A percentile compares a stretch with the other conserved stretches of the same genome.
phyloP scores from a whole-genome alignment of 2,113 vertebrate species.

The Periophthalmus modestus region DNA sequence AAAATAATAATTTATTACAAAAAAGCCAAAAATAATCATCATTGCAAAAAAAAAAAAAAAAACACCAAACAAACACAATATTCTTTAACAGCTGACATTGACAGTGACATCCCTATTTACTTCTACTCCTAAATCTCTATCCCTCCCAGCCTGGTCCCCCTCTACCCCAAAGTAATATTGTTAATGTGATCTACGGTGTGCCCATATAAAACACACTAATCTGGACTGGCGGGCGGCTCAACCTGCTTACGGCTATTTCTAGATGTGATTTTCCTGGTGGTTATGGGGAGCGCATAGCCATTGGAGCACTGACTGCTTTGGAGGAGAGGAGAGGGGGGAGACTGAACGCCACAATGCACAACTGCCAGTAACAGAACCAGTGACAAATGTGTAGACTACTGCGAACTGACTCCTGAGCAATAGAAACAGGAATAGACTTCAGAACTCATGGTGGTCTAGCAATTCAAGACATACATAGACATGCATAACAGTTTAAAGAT shows the following conservation, averaged over 20 bases:
- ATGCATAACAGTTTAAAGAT: too few species aligned
- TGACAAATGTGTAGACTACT: neutral
- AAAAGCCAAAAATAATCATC: too few species aligned
- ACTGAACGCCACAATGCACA: constrained; percentile 15
- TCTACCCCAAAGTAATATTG: constrained; percentile 55
- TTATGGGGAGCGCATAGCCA: constrained; percentile 44
- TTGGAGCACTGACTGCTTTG: constrained; percentile 37
- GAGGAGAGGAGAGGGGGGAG: neutral
- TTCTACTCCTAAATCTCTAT: neutral
- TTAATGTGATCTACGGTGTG: constrained; percentile 63
- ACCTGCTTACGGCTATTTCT: constrained; percentile 54
- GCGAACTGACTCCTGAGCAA: neutral
- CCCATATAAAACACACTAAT: constrained; percentile 71
- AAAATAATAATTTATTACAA: too few species aligned
- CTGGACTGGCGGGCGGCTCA: constrained; percentile 44
- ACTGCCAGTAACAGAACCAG: neutral
- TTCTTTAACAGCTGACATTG: neutral
- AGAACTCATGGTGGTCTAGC: neutral
- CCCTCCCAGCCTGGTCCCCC: neutral
- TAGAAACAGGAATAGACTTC: neutral
- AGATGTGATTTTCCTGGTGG: constrained; percentile 53
- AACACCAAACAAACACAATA: too few species aligned
- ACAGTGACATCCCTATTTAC: neutral
- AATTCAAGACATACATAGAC: neutral
- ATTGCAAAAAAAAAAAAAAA: too few species aligned